These are phyloP conservation scores for Nomada flava DNA, from an alignment of 2,888 invertebrate genomes.

Conservation along the genomic window DNA sequence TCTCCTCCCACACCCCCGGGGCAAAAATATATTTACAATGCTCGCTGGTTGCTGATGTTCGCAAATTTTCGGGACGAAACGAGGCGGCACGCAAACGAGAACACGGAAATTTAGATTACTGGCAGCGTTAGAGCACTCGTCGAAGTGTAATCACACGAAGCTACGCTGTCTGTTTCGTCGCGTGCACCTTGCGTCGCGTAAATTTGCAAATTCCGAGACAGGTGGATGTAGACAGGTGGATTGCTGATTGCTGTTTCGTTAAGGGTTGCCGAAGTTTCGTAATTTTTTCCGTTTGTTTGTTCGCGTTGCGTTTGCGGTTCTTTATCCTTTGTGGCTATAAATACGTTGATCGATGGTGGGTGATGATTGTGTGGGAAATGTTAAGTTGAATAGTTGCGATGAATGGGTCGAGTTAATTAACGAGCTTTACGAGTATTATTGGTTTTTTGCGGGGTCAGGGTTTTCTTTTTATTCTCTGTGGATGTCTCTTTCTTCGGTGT, in stretches of 20 bases:
- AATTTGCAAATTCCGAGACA: neutral
- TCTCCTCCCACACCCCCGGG: too few relatives aligned
- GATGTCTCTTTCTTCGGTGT: too few relatives aligned
- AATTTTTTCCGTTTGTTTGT: neutral
- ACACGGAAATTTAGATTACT: constrained; percentile 36
- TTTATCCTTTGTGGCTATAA: neutral
- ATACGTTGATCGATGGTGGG: too few relatives aligned
- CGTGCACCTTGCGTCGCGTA: neutral
- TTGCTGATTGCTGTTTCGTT: neutral
- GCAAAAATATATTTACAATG: constrained; percentile 12
- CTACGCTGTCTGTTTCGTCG: neutral
- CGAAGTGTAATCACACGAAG: constrained; percentile 17
- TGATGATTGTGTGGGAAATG: too few relatives aligned
- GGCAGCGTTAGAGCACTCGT: constrained; percentile 10
- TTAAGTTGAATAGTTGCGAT: too few relatives aligned
- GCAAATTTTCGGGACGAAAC: constrained; percentile 1
- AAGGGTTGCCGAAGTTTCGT: neutral
- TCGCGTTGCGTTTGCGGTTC: neutral
- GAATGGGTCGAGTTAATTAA: too few relatives aligned
- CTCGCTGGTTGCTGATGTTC: neutral
- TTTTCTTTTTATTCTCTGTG: too few relatives aligned
- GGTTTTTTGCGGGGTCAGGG: neutral
- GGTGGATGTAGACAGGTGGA: neutral
- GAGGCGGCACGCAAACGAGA: constrained; percentile 16
- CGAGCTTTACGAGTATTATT: neutral